Percentiles rank a stretch among this genome's conserved stretches.
These are phyloP conservation scores for Andrena haemorrhoa DNA, from an alignment of 2,888 invertebrate species.

Conservation along the genomic window DNA sequence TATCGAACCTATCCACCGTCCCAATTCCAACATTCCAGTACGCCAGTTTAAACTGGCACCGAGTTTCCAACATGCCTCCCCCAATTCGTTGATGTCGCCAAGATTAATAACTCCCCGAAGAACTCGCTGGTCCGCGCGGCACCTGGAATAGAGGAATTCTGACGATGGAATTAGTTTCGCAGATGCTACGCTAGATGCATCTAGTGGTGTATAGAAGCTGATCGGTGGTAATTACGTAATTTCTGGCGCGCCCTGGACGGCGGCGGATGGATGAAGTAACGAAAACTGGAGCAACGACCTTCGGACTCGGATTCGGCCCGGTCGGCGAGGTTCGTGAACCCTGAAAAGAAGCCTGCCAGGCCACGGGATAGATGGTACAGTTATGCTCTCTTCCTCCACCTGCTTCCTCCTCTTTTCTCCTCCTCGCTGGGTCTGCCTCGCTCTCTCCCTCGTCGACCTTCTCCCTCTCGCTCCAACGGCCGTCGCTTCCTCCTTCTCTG, in stretches of 20 bases:
- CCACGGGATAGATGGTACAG: constrained; percentile 77
- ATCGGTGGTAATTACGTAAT: constrained; percentile 45
- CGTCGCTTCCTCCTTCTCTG: constrained; percentile 43
- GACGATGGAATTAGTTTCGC: no score
- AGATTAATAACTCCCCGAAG: no score
- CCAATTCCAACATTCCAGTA: background rate
- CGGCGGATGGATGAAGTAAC: constrained; percentile 6
- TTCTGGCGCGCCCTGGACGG: constrained; percentile 35
- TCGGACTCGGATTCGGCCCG: constrained; percentile 75
- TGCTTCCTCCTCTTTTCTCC: constrained; percentile 57
- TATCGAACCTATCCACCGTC: background rate
- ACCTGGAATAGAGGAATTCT: no score
- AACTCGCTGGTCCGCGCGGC: no score
- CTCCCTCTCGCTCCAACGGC: constrained; percentile 29
- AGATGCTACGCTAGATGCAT: no score
- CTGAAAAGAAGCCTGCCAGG: constrained; percentile 67
- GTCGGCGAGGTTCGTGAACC: constrained; percentile 77
- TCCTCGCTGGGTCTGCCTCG: constrained; percentile 17
- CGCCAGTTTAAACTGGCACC: no score
- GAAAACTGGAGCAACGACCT: constrained; percentile 79
- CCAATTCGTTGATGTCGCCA: no score
- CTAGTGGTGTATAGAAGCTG: background rate
- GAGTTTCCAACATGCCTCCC: no score
- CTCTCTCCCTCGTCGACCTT: constrained; percentile 13
- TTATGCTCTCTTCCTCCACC: constrained; percentile 70